These are phyloP conservation scores for Brienomyrus longianalis DNA, from an alignment of 2,113 vertebrate species.

Conservation along the genomic window DNA sequence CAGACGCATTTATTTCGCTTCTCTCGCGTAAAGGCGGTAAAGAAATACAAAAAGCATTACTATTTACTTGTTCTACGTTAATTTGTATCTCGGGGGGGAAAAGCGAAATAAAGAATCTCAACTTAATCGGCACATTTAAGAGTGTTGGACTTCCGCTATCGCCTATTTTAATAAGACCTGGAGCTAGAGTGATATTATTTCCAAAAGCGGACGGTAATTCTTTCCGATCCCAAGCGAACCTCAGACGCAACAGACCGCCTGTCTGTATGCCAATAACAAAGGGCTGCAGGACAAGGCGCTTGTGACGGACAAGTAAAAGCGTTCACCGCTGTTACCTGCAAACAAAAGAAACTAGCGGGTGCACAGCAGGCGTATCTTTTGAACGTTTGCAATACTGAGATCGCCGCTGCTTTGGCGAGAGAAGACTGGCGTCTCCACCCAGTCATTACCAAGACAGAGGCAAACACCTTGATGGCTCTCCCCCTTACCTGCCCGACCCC, in stretches of 20 bases:
- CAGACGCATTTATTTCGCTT: background rate
- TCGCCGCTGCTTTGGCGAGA: background rate
- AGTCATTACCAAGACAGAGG: conserved; percentile 18
- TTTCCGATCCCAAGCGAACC: background rate
- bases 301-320: background rate
- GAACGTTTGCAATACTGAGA: conserved; percentile 3
- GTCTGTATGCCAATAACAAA: conserved; percentile 3
- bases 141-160: background rate
- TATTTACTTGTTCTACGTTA: background rate
- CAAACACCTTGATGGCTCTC: conserved; percentile 23
- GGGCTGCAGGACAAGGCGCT: background rate
- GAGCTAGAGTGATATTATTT: background rate
- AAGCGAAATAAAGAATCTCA: background rate
- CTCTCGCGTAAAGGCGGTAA: background rate
- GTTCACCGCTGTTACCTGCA: background rate
- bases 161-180: background rate
- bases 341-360: conserved; percentile 19
- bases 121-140: background rate
- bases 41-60: background rate
- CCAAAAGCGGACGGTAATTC: background rate
- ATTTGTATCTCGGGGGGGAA: background rate
- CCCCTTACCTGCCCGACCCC: background rate
- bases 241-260: background rate
- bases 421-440: conserved; percentile 20
- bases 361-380: background rate